Evolutionary conservation across 2,888 invertebrate species (phyloP).

Genomic region (Drosophila rellima): DNA sequence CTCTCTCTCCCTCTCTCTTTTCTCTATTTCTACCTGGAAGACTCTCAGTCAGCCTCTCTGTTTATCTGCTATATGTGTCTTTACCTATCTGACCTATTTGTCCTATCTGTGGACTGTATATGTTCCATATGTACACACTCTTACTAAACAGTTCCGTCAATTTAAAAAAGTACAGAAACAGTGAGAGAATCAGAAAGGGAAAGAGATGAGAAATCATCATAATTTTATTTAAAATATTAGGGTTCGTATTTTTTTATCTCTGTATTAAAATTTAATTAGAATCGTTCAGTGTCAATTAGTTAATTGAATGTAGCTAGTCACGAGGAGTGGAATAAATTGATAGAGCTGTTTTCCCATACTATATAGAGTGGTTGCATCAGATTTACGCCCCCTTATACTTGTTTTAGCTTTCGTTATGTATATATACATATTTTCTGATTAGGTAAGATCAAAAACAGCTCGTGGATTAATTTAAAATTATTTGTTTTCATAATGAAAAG

Average conservation of each 20-base stretch:
- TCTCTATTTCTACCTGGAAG: too few species aligned
- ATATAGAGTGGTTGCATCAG: neutral
- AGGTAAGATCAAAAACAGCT: neutral
- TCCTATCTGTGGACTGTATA: too few species aligned
- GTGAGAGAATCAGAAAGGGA: neutral
- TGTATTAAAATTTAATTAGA: neutral
- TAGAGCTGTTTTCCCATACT: neutral
- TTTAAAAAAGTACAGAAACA: neutral
- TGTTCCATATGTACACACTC: neutral
- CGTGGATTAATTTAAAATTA: neutral
- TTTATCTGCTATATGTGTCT: neutral
- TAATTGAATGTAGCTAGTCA: neutral
- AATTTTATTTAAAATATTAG: neutral
- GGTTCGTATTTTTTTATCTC: neutral
- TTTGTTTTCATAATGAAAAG: too few species aligned
- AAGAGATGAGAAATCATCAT: neutral
- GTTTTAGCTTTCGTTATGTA: neutral
- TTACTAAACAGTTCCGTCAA: neutral
- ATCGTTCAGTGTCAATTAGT: neutral
- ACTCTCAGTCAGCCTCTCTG: neutral
- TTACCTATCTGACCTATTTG: too few species aligned
- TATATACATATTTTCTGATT: neutral
- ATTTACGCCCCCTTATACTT: neutral
- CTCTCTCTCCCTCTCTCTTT: neutral
- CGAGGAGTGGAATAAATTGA: neutral